These are phyloP conservation scores for Cabera pusaria DNA, from an alignment of 2,888 invertebrate species.

Conservation along the genomic window DNA sequence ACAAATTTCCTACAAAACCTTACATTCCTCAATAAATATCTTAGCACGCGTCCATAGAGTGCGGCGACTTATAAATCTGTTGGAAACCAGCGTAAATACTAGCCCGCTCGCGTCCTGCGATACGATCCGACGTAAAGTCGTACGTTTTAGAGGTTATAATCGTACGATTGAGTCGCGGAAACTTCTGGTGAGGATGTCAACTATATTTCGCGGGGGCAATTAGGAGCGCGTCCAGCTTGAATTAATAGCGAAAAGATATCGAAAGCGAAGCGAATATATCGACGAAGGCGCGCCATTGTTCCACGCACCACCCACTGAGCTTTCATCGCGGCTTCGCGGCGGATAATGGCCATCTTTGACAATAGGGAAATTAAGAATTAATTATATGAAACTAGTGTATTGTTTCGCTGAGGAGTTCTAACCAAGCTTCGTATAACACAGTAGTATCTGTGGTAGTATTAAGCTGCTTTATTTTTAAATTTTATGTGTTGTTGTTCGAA, in stretches of 20 bases:
- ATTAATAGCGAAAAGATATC: slow-evolving; percentile 56
- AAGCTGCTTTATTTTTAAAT: too few relatives aligned
- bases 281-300: slow-evolving; percentile 31
- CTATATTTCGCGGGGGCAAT: slow-evolving; percentile 59
- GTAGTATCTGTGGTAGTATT: too few relatives aligned
- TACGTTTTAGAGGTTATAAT: slow-evolving; percentile 13
- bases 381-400: slow-evolving; percentile 19
- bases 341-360: slow-evolving; percentile 24
- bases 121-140: slow-evolving; percentile 22
- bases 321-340: slow-evolving; percentile 17
- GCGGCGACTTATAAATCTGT: slow-evolving; percentile 51
- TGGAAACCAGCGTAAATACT: slow-evolving; percentile 40
- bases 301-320: slow-evolving; percentile 27
- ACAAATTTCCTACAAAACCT: slow-evolving; percentile 62
- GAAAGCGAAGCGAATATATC: slow-evolving; percentile 39
- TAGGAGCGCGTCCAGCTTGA: slow-evolving; percentile 52
- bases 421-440: too few relatives aligned
- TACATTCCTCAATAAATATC: slow-evolving; percentile 57
- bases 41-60: slow-evolving; percentile 46
- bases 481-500: too few relatives aligned
- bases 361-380: slow-evolving; percentile 30
- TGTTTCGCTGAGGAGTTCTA: slow-evolving; percentile 9
- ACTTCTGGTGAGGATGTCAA: slow-evolving; percentile 37
- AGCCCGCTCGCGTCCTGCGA: slow-evolving; percentile 21
- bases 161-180: slow-evolving; percentile 14